These are phyloP conservation scores for Ylistrum balloti DNA, from an alignment of 1,140 invertebrate genomes.

Conservation along the genomic window DNA sequence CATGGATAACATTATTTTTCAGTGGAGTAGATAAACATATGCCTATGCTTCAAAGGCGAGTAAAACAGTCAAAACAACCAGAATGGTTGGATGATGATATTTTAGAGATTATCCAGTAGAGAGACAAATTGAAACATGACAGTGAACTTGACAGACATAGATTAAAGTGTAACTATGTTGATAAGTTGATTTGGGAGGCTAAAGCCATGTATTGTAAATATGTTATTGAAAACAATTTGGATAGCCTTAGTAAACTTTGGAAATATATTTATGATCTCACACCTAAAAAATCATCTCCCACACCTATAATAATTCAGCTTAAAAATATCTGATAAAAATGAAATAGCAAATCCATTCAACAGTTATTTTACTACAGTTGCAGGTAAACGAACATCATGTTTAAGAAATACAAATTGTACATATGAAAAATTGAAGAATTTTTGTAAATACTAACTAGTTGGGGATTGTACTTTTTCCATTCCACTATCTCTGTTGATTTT, in stretches of 20 bases:
- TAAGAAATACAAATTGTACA: no score
- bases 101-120: neutral
- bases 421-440: no score
- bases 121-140: neutral
- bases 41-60: neutral
- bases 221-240: neutral
- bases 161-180: neutral
- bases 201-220: neutral
- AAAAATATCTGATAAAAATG: no score
- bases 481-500: no score
- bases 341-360: no score
- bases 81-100: neutral
- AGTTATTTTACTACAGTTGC: no score
- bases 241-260: neutral
- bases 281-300: no score
- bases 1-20: neutral
- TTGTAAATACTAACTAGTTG: no score
- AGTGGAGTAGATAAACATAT: neutral
- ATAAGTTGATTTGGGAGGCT: neutral
- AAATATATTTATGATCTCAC: neutral
- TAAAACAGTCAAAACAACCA: neutral
- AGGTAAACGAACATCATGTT: no score
- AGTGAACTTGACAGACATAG: neutral
- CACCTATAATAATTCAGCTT: no score
- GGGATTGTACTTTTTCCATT: no score